Percentiles rank a stretch among this genome's conserved stretches.
Evolutionary conservation across 2,888 invertebrate genomes (phyloP).

Genomic region (Amiota mariae): DNA sequence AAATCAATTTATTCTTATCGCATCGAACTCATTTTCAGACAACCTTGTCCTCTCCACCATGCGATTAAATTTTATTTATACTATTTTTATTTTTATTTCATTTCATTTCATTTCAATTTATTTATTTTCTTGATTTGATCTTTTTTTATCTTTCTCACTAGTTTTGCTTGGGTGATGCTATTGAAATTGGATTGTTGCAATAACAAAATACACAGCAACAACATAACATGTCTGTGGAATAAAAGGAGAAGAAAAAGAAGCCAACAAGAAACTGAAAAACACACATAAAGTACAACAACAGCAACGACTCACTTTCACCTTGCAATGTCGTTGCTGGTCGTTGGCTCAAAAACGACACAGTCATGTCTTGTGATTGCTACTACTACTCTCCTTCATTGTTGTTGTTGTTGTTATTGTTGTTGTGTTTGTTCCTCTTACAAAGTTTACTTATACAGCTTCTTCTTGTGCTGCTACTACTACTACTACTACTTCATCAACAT

Average conservation of each 20-base stretch:
- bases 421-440: slow-evolving; percentile 36
- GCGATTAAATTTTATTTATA: background rate
- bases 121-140: slow-evolving; percentile 2
- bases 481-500: background rate
- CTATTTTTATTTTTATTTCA: too few relatives aligned
- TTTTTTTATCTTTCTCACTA: slow-evolving; percentile 7
- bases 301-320: slow-evolving; percentile 72
- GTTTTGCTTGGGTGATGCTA: slow-evolving; percentile 16
- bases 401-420: slow-evolving; percentile 45
- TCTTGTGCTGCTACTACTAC: background rate
- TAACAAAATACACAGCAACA: slow-evolving; percentile 23
- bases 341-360: slow-evolving; percentile 65
- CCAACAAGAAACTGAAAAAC: slow-evolving; percentile 28
- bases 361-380: slow-evolving; percentile 38
- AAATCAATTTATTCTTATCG: slow-evolving; percentile 29
- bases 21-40: background rate
- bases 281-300: slow-evolving; percentile 46
- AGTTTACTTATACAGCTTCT: background rate
- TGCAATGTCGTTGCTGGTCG: slow-evolving; percentile 74
- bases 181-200: slow-evolving; percentile 29
- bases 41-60: background rate
- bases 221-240: slow-evolving; percentile 5
- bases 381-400: slow-evolving; percentile 35
- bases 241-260: slow-evolving; percentile 27
- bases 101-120: slow-evolving; percentile 1